Conservation (phyloP, 2,888 invertebrate genomes). For the Stenolophus ochropezus region DNA sequence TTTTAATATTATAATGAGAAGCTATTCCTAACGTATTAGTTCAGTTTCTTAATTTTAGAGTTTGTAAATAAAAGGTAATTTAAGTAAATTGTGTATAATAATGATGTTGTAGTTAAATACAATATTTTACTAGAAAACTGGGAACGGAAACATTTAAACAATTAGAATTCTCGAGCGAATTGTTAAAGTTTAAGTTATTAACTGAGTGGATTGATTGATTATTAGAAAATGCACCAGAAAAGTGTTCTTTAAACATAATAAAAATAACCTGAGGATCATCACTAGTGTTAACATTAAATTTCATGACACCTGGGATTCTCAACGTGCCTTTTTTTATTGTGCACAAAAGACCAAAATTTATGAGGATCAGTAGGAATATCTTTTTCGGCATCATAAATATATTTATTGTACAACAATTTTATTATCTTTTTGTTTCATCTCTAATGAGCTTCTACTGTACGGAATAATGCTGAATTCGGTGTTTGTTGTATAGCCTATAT, state of each 20-base stretch:
- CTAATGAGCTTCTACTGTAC: not conserved
- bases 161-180: no score
- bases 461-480: no score
- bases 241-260: not conserved
- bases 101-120: no score
- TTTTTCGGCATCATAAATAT: not conserved
- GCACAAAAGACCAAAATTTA: not conserved
- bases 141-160: not conserved
- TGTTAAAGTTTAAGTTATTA: no score
- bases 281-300: not conserved
- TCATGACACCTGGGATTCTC: not conserved
- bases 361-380: not conserved
- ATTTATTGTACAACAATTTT: not conserved
- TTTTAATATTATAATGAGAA: no score
- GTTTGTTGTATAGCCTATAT: not conserved
- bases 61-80: no score
- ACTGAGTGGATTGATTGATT: no score
- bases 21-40: no score
- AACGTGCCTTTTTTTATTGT: not conserved
- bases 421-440: not conserved
- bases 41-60: no score
- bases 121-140: not conserved
- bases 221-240: not conserved
- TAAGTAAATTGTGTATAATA: no score
- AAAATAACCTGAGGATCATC: not conserved